Conservation (phyloP, 2,797 vertebrate genomes). For the Dendrocincla fuliginosa region DNA sequence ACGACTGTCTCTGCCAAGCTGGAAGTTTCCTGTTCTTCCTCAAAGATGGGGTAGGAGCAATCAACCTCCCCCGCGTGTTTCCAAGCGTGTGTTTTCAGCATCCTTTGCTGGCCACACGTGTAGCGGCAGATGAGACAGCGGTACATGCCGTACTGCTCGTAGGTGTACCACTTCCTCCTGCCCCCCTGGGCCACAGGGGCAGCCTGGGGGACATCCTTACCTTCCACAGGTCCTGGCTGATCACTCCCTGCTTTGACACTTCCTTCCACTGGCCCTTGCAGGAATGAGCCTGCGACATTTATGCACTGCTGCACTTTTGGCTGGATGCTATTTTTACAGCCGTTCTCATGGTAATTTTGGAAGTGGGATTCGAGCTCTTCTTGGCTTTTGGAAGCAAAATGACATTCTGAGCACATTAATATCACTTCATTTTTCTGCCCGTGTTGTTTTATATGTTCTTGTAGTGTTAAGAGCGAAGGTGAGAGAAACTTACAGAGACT, state of each 20-base stretch:
- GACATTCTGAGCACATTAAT: constrained; percentile 84
- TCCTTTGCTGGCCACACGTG: constrained; percentile 94
- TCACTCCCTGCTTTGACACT: constrained; percentile 35
- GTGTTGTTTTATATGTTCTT: constrained; percentile 90
- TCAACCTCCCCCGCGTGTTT: constrained; percentile 95
- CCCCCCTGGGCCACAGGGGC: constrained; percentile 40
- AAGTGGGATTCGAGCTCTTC: constrained; percentile 91
- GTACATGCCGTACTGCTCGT: constrained; percentile 91
- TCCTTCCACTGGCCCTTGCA: constrained; percentile 46
- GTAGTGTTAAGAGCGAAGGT: constrained; percentile 83
- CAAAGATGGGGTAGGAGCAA: constrained; percentile 96
- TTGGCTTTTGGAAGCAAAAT: constrained; percentile 87
- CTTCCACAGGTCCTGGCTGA: not conserved
- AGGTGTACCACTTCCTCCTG: constrained; percentile 93
- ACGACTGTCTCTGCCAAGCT: constrained; percentile 67
- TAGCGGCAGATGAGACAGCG: constrained; percentile 96
- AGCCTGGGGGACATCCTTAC: not conserved
- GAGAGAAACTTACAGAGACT: constrained; percentile 91
- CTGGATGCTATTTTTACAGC: constrained; percentile 26
- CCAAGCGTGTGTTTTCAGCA: constrained; percentile 97
- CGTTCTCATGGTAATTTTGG: constrained; percentile 79
- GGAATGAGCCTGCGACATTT: not conserved
- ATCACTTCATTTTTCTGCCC: constrained; percentile 84
- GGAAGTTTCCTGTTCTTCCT: constrained; percentile 83
- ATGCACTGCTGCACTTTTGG: constrained; percentile 42